phyloP scores from a whole-genome alignment of 2,888 invertebrate genomes.

The Synergus laeviventris region DNA sequence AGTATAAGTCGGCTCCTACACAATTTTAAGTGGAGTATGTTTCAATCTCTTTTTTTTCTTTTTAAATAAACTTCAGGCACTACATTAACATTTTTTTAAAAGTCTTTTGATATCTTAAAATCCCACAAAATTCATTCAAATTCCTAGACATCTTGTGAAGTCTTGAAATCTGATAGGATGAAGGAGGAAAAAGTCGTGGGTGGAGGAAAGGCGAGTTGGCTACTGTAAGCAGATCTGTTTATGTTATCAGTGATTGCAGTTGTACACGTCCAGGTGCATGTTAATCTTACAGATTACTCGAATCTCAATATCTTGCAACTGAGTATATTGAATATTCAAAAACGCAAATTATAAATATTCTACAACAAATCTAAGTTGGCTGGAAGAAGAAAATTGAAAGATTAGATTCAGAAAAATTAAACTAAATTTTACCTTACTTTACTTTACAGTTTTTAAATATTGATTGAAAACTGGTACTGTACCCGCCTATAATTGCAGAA shows the following conservation, averaged over 20 bases:
- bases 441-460: too few relatives aligned
- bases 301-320: constrained; percentile 20
- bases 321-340: not conserved
- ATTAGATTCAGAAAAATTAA: too few relatives aligned
- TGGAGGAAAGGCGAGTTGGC: constrained; percentile 16
- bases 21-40: not conserved
- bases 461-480: too few relatives aligned
- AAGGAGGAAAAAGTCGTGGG: constrained; percentile 18
- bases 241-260: constrained; percentile 27
- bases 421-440: too few relatives aligned
- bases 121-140: too few relatives aligned
- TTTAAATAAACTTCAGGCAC: not conserved
- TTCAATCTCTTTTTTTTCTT: too few relatives aligned
- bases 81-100: too few relatives aligned
- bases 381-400: not conserved
- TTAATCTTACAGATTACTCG: constrained; percentile 2
- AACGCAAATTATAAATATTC: not conserved
- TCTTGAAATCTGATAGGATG: too few relatives aligned
- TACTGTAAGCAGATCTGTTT: constrained; percentile 21
- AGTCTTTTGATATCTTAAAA: too few relatives aligned
- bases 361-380: not conserved
- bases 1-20: too few relatives aligned
- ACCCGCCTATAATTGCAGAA: constrained; percentile 25
- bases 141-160: too few relatives aligned
- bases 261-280: constrained; percentile 30